Percentiles rank a stretch among this genome's conserved stretches.
Evolutionary conservation across 2,888 invertebrate genomes (phyloP).

Genomic region (Lasioglossum marginatum): DNA sequence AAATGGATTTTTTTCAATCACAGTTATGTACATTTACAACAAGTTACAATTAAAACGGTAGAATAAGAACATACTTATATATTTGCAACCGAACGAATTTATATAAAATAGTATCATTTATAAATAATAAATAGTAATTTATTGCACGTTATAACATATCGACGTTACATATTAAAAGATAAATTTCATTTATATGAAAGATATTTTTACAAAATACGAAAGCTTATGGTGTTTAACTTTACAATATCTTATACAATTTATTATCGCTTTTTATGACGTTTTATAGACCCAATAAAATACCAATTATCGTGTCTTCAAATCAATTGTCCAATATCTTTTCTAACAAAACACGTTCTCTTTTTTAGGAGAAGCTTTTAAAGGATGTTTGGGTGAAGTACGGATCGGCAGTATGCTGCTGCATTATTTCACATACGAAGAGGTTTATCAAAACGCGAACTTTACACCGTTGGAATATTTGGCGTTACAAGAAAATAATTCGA

Average conservation of each 20-base stretch:
- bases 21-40: too few relatives aligned
- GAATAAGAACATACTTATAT: too few relatives aligned
- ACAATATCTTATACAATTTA: background rate
- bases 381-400: slow-evolving; percentile 95
- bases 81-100: too few relatives aligned
- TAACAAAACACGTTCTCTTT: slow-evolving; percentile 19
- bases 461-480: slow-evolving; percentile 83
- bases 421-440: slow-evolving; percentile 91
- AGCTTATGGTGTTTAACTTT: background rate
- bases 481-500: slow-evolving; percentile 73
- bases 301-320: background rate
- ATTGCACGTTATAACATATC: too few relatives aligned
- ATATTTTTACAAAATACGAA: too few relatives aligned
- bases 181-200: too few relatives aligned
- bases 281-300: background rate
- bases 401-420: slow-evolving; percentile 93
- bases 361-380: slow-evolving; percentile 86
- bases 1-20: too few relatives aligned
- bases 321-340: background rate
- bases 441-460: slow-evolving; percentile 87
- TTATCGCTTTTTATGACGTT: too few relatives aligned
- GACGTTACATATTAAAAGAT: too few relatives aligned
- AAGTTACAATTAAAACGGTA: too few relatives aligned
- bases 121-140: too few relatives aligned
- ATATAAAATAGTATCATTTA: too few relatives aligned